A percentile compares a stretch with the other conserved stretches of the same genome.
These are phyloP conservation scores for Chamaetylas fuelleborni DNA, from an alignment of 2,113 vertebrate genomes.

Conservation along the genomic window DNA sequence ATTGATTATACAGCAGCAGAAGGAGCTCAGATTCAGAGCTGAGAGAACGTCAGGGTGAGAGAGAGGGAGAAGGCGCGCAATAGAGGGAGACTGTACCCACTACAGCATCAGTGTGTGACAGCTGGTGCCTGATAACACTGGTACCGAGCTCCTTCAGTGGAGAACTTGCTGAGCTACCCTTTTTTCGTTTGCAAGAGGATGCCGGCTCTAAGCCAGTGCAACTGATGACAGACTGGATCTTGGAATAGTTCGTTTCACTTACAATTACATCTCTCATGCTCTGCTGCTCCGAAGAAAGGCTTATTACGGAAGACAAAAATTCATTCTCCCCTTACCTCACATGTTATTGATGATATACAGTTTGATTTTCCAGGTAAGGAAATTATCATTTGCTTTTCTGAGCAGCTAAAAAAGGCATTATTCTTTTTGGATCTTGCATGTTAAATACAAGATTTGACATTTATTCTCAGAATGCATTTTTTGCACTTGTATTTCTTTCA, in stretches of 20 bases:
- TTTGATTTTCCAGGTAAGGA: constrained; percentile 73
- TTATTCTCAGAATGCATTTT: background rate
- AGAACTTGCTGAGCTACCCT: constrained; percentile 69
- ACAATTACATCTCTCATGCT: background rate
- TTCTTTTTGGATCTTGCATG: background rate
- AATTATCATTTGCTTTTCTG: constrained; percentile 31
- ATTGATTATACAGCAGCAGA: constrained; percentile 77
- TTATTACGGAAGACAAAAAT: constrained; percentile 33
- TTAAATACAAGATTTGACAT: background rate
- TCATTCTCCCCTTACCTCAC: background rate
- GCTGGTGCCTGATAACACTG: constrained; percentile 33
- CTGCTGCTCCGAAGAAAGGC: constrained; percentile 46
- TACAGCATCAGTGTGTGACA: constrained; percentile 34
- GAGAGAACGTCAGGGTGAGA: constrained; percentile 51
- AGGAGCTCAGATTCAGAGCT: constrained; percentile 65
- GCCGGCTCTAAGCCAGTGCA: constrained; percentile 43
- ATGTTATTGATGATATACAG: background rate
- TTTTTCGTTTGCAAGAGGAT: constrained; percentile 59
- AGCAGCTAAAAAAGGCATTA: background rate
- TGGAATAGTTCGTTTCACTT: constrained; percentile 69
- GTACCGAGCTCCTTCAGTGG: constrained; percentile 49
- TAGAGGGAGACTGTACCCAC: background rate
- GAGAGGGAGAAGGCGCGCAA: background rate
- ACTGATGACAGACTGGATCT: constrained; percentile 60
- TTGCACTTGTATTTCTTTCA: background rate